phyloP scores from a whole-genome alignment of 2,113 vertebrate species.

The Trematomus loennbergii region DNA sequence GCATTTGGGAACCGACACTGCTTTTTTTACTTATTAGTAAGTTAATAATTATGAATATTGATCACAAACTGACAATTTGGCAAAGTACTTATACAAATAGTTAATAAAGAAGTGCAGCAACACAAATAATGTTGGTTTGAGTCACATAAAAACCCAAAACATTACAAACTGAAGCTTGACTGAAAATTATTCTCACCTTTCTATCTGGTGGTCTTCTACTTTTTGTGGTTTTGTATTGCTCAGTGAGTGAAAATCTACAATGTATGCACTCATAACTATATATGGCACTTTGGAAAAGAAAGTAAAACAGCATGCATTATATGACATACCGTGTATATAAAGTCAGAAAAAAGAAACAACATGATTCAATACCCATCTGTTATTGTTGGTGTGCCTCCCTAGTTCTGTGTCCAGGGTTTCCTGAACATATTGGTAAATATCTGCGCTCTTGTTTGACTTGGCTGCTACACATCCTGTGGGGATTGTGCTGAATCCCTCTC shows the following conservation, averaged over 20 bases:
- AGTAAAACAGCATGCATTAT: background rate
- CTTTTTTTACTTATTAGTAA: too few relatives aligned
- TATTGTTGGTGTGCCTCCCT: constrained; percentile 35
- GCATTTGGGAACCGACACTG: too few relatives aligned
- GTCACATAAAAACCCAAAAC: background rate
- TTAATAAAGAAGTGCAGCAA: too few relatives aligned
- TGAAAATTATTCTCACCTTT: background rate
- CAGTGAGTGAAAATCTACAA: background rate
- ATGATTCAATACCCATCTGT: constrained; percentile 17
- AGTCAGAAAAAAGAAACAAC: background rate
- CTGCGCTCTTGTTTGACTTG: constrained; percentile 74
- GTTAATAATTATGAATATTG: too few relatives aligned
- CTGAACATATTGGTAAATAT: constrained; percentile 73
- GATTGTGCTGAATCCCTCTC: constrained; percentile 68
- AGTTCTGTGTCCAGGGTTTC: constrained; percentile 44
- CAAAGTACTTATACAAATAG: too few relatives aligned
- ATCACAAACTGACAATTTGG: too few relatives aligned
- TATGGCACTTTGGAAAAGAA: background rate
- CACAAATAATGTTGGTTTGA: background rate
- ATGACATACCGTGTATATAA: background rate
- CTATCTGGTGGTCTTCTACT: constrained; percentile 1
- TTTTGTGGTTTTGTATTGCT: background rate
- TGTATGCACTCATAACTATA: background rate
- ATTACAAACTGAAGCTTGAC: background rate
- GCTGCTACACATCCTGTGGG: constrained; percentile 68